phyloP scores from a whole-genome alignment of 2,113 vertebrate species.

The Oxygymnocypris stewartii region DNA sequence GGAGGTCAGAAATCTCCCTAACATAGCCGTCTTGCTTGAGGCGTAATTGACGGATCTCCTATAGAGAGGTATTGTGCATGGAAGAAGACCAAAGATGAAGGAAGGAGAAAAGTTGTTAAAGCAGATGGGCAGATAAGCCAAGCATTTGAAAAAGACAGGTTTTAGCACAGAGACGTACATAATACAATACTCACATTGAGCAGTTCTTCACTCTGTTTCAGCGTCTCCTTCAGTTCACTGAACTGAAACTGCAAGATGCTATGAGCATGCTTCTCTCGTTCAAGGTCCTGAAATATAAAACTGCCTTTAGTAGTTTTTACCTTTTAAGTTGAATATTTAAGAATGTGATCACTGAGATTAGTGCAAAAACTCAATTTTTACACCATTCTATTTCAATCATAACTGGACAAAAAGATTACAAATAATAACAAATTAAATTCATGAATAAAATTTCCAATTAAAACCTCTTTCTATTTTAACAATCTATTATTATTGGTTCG shows the following conservation, averaged over 20 bases:
- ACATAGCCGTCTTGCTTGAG: slow-evolving; percentile 85
- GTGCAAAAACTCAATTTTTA: neutral
- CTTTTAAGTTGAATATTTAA: neutral
- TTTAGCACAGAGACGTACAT: neutral
- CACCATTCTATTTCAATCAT: neutral
- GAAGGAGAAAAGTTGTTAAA: slow-evolving; percentile 57
- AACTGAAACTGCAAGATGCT: slow-evolving; percentile 89
- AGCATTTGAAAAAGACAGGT: slow-evolving; percentile 2
- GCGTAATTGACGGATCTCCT: slow-evolving; percentile 94
- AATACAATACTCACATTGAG: slow-evolving; percentile 81
- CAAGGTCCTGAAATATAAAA: slow-evolving; percentile 77
- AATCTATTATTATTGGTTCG: neutral
- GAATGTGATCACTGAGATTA: neutral
- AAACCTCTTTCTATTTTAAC: neutral
- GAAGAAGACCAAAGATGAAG: slow-evolving; percentile 57
- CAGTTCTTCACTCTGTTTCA: slow-evolving; percentile 90
- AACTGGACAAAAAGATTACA: neutral
- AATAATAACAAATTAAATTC: neutral
- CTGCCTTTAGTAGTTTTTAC: neutral
- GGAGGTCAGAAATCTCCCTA: slow-evolving; percentile 77
- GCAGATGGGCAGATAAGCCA: slow-evolving; percentile 44
- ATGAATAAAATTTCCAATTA: neutral
- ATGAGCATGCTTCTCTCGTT: slow-evolving; percentile 89
- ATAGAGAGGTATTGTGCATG: slow-evolving; percentile 62
- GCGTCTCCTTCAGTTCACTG: slow-evolving; percentile 84